Conservation (phyloP, 2,888 invertebrate species). For the Cybosia mesomella region DNA sequence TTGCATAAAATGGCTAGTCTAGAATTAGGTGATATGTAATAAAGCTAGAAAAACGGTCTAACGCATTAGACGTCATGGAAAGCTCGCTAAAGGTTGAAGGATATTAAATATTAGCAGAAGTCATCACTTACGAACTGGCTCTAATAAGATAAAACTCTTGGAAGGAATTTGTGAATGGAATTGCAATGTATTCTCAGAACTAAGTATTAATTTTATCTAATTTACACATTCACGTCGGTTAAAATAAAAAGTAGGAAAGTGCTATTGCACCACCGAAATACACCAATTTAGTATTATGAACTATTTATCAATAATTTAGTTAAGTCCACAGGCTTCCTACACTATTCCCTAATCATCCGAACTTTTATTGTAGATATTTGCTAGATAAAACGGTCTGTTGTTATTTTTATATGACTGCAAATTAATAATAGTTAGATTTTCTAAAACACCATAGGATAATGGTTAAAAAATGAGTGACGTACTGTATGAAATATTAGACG, state of each 20-base stretch:
- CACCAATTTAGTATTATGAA: constrained; percentile 79
- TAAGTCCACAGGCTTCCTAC: constrained; percentile 81
- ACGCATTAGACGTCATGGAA: constrained; percentile 58
- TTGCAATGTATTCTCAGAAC: constrained; percentile 60
- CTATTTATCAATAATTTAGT: constrained; percentile 69
- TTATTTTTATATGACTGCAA: constrained; percentile 87
- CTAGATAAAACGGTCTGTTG: constrained; percentile 82
- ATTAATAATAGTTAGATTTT: constrained; percentile 82
- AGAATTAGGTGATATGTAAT: constrained; percentile 70
- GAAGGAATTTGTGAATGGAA: constrained; percentile 83
- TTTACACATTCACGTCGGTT: constrained; percentile 69
- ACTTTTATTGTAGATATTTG: constrained; percentile 82
- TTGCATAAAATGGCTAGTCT: constrained; percentile 75
- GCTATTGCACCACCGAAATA: constrained; percentile 86
- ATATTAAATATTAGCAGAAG: constrained; percentile 56
- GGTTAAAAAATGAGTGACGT: constrained; percentile 51
- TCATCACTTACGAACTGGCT: constrained; percentile 46
- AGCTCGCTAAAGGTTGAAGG: constrained; percentile 84
- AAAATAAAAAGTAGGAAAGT: constrained; percentile 79
- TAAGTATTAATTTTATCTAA: constrained; percentile 70
- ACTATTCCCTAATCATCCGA: constrained; percentile 74
- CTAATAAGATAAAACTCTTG: constrained; percentile 44
- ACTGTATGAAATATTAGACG: constrained; percentile 45
- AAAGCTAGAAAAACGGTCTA: constrained; percentile 65
- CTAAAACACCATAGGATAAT: constrained; percentile 80